Base-by-base conservation (phyloP, 1,140 invertebrate genomes). In the Sipha flava region DNA sequence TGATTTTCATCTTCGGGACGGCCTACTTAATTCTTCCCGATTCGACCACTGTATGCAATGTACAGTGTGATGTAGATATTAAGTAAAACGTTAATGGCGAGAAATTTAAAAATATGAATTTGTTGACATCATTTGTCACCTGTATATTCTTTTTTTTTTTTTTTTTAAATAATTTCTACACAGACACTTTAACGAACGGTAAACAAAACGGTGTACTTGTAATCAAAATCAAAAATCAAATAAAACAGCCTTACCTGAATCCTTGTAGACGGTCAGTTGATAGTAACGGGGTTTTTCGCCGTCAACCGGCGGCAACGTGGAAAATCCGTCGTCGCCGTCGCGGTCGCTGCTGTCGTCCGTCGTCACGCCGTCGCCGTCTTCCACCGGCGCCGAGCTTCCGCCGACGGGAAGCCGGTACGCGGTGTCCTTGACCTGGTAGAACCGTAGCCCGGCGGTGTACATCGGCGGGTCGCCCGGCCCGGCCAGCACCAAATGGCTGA, bases 391-490 rank as follows among this genome's bases (percentile, higher is more conserved):
- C 4, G 37, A 18, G 31, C 3, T 1, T 43, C 57, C 12, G 37
- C 23, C 23, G 37, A 34, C 31, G 79, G 12, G 89, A 87, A 82
- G 89, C 85, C 83, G 88, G 87, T 85, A 94, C 88, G 80, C 90
- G 43, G 66, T 92, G 83, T 94, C 92, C 83, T 90, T 89, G 26
- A 93, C 91, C 85, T 94, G 92, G 85, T 93, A 94, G 86, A 93
- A 94, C 81, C 91, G 88, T 92, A 95, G 93, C 23, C 93, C 93
- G 1, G 92, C 91, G 16, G 91, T 92, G 86, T 93, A 95, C 4
- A 94, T 86, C 14, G 91, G 92, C 12, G 92, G 92, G 4, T 92
- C 92, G 6, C 91, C 66, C 3, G 40, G 23, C 7, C 66, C 43
- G 26, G 66, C 66, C 23, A 70, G 89, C 81, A 93, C 88, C 31